These are phyloP conservation scores for Coenonympha glycerion DNA, from an alignment of 2,888 invertebrate species.

Conservation along the genomic window DNA sequence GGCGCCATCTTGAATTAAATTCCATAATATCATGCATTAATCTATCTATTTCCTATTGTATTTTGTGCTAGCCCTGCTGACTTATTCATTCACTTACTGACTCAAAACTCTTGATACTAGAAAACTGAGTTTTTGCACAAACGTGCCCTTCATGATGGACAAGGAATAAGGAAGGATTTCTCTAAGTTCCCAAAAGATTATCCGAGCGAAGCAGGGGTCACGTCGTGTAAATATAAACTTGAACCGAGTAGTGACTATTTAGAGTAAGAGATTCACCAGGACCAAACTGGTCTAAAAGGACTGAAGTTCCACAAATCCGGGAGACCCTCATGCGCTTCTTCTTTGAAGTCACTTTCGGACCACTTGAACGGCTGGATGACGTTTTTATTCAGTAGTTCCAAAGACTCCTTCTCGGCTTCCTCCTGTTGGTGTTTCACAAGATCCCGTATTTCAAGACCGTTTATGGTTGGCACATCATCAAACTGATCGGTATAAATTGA, in stretches of 20 bases:
- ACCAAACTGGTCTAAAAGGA: slow-evolving; percentile 76
- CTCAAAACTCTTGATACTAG: too few relatives aligned
- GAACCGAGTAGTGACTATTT: not conserved
- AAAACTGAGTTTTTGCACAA: too few relatives aligned
- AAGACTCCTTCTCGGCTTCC: slow-evolving; percentile 52
- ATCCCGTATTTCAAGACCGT: slow-evolving; percentile 57
- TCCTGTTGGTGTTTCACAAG: slow-evolving; percentile 57
- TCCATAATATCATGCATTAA: too few relatives aligned
- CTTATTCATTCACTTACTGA: too few relatives aligned
- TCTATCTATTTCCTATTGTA: too few relatives aligned
- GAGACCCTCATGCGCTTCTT: slow-evolving; percentile 80
- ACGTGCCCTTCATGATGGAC: too few relatives aligned
- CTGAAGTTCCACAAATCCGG: slow-evolving; percentile 85
- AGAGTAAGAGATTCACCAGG: slow-evolving; percentile 65
- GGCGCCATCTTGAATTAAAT: too few relatives aligned
- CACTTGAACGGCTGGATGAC: slow-evolving; percentile 81
- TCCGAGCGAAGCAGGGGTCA: too few relatives aligned
- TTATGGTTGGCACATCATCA: slow-evolving; percentile 54
- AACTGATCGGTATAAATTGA: slow-evolving; percentile 63
- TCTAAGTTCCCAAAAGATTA: too few relatives aligned
- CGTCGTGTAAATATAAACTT: too few relatives aligned
- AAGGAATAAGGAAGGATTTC: too few relatives aligned
- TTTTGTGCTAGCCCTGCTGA: too few relatives aligned
- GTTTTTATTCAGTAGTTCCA: slow-evolving; percentile 52
- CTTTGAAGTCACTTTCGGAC: slow-evolving; percentile 80